Evolutionary conservation across 2,113 vertebrate genomes (phyloP).

Genomic region (Calyptomena viridis): DNA sequence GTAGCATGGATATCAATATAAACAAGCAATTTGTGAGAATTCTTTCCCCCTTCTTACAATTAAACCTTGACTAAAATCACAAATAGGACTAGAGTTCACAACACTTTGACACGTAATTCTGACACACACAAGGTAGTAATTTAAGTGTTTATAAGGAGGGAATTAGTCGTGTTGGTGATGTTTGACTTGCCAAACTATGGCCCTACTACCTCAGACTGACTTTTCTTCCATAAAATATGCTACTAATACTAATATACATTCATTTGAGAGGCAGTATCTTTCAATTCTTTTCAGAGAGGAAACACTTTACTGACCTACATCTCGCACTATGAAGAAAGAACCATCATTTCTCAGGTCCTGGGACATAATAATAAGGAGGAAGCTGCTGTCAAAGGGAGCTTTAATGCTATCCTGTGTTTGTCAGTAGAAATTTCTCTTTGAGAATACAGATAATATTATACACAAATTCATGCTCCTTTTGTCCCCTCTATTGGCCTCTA

Average conservation of each 20-base stretch:
- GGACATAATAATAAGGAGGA: not conserved
- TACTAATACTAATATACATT: not conserved
- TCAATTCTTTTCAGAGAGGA: not conserved
- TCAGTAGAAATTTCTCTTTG: not conserved
- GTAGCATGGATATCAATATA: not conserved
- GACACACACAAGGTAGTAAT: not conserved
- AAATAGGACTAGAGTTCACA: not conserved
- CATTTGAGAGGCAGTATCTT: not conserved
- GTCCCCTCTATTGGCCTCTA: fast-evolving
- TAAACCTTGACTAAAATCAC: not conserved
- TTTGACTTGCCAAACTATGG: not conserved
- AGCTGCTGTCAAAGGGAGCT: not conserved
- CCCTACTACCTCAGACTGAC: not conserved
- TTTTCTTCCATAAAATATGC: not conserved
- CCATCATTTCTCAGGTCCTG: not conserved
- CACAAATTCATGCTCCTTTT: not conserved
- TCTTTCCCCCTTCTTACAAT: not conserved
- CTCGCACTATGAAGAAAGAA: not conserved
- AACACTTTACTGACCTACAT: not conserved
- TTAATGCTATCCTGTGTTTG: not conserved
- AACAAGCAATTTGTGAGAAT: not conserved
- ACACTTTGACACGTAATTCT: not conserved
- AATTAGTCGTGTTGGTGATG: not conserved
- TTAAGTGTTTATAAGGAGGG: not conserved
- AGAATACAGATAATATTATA: not conserved